Conservation (phyloP, 2,113 vertebrate genomes). For the Dunckerocampus dactyliophorus region DNA sequence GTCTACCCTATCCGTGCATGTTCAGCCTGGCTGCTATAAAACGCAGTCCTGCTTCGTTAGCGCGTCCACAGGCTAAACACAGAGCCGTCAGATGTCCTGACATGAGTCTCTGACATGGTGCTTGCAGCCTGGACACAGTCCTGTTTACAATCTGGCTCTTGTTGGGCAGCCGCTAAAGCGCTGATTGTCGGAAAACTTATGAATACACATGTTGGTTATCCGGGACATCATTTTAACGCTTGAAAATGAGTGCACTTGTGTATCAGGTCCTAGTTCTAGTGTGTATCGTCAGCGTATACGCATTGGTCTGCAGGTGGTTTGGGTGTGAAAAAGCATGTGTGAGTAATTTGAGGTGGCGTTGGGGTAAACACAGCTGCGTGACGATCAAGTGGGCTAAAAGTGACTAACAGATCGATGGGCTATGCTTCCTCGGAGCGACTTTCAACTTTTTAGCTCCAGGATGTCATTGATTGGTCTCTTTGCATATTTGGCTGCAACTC, state of each 20-base stretch:
- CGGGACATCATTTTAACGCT: constrained; percentile 18
- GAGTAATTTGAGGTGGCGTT: constrained; percentile 38
- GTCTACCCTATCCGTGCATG: constrained; percentile 1
- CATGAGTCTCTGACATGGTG: constrained; percentile 41
- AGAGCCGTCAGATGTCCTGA: constrained; percentile 38
- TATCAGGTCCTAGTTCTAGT: too few species aligned
- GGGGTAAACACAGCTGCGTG: constrained; percentile 61
- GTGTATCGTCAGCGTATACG: too few species aligned
- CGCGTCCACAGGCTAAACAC: constrained; percentile 15
- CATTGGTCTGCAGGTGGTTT: constrained; percentile 17
- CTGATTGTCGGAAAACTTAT: constrained; percentile 45
- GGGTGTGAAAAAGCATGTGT: constrained; percentile 49
- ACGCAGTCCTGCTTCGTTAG: not conserved
- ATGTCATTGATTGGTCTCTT: not conserved
- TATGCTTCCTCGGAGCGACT: not conserved
- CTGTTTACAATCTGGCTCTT: constrained; percentile 54
- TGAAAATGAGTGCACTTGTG: too few species aligned
- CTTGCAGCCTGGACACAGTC: constrained; percentile 53
- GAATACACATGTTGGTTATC: constrained; percentile 30
- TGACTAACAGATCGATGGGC: constrained; percentile 39
- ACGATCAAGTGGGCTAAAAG: constrained; percentile 31
- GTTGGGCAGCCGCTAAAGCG: constrained; percentile 39
- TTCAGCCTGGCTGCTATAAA: not conserved
- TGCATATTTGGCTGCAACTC: not conserved
- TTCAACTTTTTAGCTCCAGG: too few species aligned